These are phyloP conservation scores for Trichechus manatus DNA, from an alignment of 2,113 vertebrate species.

Conservation along the genomic window DNA sequence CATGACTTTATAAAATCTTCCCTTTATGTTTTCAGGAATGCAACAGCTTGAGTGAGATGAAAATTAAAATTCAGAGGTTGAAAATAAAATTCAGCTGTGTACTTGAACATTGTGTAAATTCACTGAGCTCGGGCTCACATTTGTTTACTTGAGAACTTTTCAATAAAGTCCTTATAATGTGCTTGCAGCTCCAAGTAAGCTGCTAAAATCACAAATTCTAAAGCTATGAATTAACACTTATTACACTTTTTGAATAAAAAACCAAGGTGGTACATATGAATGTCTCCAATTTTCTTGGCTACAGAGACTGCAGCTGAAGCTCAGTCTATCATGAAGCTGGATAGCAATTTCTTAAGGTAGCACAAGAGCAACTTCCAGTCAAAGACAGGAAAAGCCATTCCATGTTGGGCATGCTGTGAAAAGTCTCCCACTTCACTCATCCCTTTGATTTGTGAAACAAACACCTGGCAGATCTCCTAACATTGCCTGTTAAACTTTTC, in stretches of 20 bases:
- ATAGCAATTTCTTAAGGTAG: conserved; percentile 53
- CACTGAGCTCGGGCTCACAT: conserved; percentile 62
- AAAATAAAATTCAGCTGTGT: conserved; percentile 61
- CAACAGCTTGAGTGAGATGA: conserved; percentile 58
- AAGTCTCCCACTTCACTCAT: conserved; percentile 28
- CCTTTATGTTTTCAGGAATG: conserved; percentile 65
- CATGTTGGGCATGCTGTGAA: not conserved
- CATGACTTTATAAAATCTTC: conserved; percentile 62
- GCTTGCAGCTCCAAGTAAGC: conserved; percentile 52
- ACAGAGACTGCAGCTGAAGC: conserved; percentile 52
- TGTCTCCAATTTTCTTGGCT: conserved; percentile 55
- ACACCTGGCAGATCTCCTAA: conserved; percentile 2
- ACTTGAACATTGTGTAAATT: conserved; percentile 64
- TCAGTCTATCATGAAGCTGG: not conserved
- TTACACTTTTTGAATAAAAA: conserved; percentile 64
- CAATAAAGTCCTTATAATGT: conserved; percentile 68
- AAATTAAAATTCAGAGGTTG: conserved; percentile 76
- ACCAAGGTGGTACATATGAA: conserved; percentile 22
- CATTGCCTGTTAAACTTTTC: not conserved
- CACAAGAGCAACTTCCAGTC: not conserved
- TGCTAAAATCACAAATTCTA: conserved; percentile 70
- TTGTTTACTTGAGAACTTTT: conserved; percentile 73
- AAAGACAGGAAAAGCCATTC: not conserved
- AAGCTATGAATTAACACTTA: conserved; percentile 58
- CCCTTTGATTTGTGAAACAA: conserved; percentile 21